Conservation (phyloP, 2,113 vertebrate genomes). For the Mustela lutreola region DNA sequence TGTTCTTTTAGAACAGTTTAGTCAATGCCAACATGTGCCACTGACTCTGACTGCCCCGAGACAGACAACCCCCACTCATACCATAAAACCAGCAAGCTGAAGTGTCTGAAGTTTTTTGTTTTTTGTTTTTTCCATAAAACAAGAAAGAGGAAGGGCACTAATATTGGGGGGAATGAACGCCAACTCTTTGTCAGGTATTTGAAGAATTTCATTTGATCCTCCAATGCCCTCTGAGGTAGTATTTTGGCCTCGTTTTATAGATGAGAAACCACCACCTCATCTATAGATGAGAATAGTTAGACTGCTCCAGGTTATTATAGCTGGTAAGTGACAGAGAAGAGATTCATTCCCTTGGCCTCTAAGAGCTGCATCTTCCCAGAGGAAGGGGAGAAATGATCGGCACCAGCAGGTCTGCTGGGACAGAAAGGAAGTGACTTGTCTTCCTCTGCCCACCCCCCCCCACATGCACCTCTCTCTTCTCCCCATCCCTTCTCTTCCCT, state of each 20-base stretch:
- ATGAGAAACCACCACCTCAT: neutral
- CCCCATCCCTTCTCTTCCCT: neutral
- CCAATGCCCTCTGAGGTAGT: neutral
- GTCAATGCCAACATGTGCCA: neutral
- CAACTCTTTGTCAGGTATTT: neutral
- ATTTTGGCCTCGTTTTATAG: neutral
- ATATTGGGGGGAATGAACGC: neutral
- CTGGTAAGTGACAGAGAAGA: neutral
- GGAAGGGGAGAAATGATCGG: neutral
- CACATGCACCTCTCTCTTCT: neutral
- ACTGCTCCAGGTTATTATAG: neutral
- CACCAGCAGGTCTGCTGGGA: neutral
- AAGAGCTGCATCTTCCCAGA: neutral
- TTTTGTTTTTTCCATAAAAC: neutral
- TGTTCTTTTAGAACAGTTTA: neutral
- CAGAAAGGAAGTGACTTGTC: neutral
- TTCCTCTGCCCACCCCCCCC: neutral
- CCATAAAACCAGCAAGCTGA: neutral
- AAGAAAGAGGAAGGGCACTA: neutral
- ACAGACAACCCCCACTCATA: neutral
- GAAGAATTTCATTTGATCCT: constrained; percentile 39
- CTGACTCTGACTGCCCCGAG: neutral
- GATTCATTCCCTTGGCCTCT: neutral
- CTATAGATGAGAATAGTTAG: neutral
- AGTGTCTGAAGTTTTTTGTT: neutral